Evolutionary conservation across 2,888 invertebrate genomes (phyloP).

Genomic region (Phania funesta): DNA sequence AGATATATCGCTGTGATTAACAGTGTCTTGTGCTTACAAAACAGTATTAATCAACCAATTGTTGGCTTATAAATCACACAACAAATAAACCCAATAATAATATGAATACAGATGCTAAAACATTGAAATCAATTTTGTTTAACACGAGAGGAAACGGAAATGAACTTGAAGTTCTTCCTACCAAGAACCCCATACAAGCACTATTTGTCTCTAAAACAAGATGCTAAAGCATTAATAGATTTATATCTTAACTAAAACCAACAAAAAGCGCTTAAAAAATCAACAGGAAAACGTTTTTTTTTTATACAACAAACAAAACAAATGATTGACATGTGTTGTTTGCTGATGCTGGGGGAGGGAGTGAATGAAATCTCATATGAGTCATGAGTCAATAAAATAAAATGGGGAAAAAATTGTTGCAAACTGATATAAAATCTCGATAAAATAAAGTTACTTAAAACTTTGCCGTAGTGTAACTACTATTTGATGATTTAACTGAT

Average conservation of each 20-base stretch:
- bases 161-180: slow-evolving; percentile 64
- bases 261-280: slow-evolving; percentile 42
- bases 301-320: slow-evolving; percentile 68
- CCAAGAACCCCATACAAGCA: slow-evolving; percentile 27
- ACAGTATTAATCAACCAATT: slow-evolving; percentile 15
- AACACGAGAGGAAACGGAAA: slow-evolving; percentile 63
- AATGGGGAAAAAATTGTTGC: slow-evolving; percentile 13
- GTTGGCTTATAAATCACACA: slow-evolving; percentile 27
- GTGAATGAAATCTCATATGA: slow-evolving; percentile 32
- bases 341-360: neutral
- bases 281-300: slow-evolving; percentile 59
- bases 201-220: slow-evolving; percentile 24
- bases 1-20: slow-evolving; percentile 54
- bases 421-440: slow-evolving; percentile 48
- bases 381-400: slow-evolving; percentile 39
- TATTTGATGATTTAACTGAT: slow-evolving; percentile 35
- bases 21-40: neutral
- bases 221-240: slow-evolving; percentile 44
- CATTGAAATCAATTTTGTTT: slow-evolving; percentile 52
- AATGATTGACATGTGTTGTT: slow-evolving; percentile 77
- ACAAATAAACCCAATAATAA: neutral
- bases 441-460: slow-evolving; percentile 48
- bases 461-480: slow-evolving; percentile 7
- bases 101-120: slow-evolving; percentile 12
- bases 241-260: slow-evolving; percentile 51